phyloP scores from a whole-genome alignment of 64 coral and sea anemone genomes.

The Porites australiensis region DNA sequence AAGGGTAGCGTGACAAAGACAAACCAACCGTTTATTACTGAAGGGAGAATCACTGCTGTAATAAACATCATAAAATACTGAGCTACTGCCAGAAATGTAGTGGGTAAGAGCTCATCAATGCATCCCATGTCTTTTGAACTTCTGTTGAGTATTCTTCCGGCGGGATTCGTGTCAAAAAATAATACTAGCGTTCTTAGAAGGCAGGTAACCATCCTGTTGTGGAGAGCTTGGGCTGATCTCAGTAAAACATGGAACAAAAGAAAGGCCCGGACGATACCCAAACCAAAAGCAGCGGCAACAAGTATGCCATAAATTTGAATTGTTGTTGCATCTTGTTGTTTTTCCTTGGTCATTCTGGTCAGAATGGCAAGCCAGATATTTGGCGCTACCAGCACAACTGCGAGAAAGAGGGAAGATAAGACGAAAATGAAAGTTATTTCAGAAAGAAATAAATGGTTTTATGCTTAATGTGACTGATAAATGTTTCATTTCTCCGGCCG shows the following conservation, averaged over 20 bases:
- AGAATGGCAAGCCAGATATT: slow-evolving; percentile 26
- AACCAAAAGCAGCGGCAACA: background rate
- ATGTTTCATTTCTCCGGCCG: no score
- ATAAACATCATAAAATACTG: slow-evolving; percentile 23
- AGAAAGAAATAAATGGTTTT: no score
- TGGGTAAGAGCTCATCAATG: slow-evolving; percentile 53
- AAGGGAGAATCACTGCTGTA: slow-evolving; percentile 17
- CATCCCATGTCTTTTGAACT: slow-evolving; percentile 38
- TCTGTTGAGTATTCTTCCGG: slow-evolving; percentile 50
- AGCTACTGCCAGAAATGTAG: background rate
- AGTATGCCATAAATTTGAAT: slow-evolving; percentile 18
- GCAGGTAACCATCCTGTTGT: slow-evolving; percentile 31
- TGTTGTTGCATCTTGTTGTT: background rate
- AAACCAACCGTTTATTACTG: slow-evolving; percentile 30
- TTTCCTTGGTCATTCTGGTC: background rate
- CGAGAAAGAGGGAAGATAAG: background rate
- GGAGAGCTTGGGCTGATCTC: slow-evolving; percentile 6
- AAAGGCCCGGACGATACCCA: background rate
- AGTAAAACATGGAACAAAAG: slow-evolving; percentile 34
- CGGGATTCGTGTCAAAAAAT: slow-evolving; percentile 57
- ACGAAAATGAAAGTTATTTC: no score
- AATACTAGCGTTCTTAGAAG: slow-evolving; percentile 23
- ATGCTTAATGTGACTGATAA: no score
- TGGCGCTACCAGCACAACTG: background rate
- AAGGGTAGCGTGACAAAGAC: background rate